A percentile compares a stretch with the other conserved stretches of the same genome.
Conservation (phyloP, 2,113 vertebrate genomes). For the Apeltes quadracus region DNA sequence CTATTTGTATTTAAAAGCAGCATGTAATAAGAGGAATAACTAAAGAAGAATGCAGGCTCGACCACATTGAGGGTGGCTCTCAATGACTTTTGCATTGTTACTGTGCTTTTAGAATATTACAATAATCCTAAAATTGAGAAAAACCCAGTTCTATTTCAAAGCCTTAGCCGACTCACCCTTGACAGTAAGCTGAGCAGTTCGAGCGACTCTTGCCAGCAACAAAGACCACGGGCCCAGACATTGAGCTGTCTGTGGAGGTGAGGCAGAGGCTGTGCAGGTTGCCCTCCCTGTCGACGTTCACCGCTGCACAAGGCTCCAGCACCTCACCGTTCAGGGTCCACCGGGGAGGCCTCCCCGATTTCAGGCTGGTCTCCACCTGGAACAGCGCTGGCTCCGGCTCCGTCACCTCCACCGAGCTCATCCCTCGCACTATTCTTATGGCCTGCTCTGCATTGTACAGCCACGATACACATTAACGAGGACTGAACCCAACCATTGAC, state of each 20-base stretch:
- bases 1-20: neutral
- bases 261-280: constrained; percentile 86
- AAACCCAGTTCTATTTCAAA: neutral
- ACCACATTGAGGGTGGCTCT: neutral
- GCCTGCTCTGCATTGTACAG: constrained; percentile 87
- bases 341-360: constrained; percentile 86
- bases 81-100: neutral
- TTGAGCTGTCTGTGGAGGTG: constrained; percentile 85
- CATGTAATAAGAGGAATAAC: neutral
- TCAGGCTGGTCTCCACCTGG: constrained; percentile 89
- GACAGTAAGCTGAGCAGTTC: constrained; percentile 85
- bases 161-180: constrained; percentile 80
- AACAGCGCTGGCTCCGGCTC: constrained; percentile 89
- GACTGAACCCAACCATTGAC: constrained; percentile 6
- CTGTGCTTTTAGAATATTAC: neutral
- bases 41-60: neutral
- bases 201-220: constrained; percentile 93
- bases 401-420: constrained; percentile 88
- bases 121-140: neutral
- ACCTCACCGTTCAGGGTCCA: constrained; percentile 87
- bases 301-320: constrained; percentile 75
- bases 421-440: constrained; percentile 86
- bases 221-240: constrained; percentile 90
- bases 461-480: constrained; percentile 40
- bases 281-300: constrained; percentile 86